Percentiles rank a stretch among this genome's conserved stretches.
These are phyloP conservation scores for Vulpes vulpes DNA, from an alignment of 2,113 vertebrate genomes.

Conservation along the genomic window DNA sequence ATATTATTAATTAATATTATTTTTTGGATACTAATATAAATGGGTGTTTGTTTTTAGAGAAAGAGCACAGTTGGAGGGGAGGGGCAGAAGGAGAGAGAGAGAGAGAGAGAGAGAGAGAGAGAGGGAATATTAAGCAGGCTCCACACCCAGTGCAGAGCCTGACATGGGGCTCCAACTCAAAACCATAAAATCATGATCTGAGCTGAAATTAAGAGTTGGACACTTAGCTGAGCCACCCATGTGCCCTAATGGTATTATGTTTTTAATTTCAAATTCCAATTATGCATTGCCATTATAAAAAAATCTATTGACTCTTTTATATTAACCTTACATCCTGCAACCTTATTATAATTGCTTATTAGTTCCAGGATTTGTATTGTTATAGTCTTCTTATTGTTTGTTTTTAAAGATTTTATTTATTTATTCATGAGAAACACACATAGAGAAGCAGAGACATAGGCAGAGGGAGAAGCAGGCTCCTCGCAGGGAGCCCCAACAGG, in stretches of 20 bases:
- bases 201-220: not conserved
- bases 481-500: too few species aligned
- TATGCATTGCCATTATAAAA: not conserved
- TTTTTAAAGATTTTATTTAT: too few species aligned
- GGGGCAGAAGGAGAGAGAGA: not conserved
- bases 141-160: not conserved
- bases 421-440: too few species aligned
- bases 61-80: not conserved
- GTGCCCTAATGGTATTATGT: not conserved
- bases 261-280: not conserved
- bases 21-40: not conserved
- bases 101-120: not conserved
- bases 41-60: not conserved
- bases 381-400: too few species aligned
- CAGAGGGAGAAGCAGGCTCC: too few species aligned
- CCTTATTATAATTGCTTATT: not conserved
- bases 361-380: not conserved
- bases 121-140: not conserved
- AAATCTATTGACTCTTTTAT: not conserved
- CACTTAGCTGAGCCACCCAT: not conserved
- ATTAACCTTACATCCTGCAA: not conserved
- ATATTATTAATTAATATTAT: too few species aligned
- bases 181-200: not conserved
- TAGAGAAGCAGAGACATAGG: too few species aligned
- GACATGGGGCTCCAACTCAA: not conserved